Conservation (phyloP, 2,888 invertebrate species). For the Temnothorax unifasciatus region DNA sequence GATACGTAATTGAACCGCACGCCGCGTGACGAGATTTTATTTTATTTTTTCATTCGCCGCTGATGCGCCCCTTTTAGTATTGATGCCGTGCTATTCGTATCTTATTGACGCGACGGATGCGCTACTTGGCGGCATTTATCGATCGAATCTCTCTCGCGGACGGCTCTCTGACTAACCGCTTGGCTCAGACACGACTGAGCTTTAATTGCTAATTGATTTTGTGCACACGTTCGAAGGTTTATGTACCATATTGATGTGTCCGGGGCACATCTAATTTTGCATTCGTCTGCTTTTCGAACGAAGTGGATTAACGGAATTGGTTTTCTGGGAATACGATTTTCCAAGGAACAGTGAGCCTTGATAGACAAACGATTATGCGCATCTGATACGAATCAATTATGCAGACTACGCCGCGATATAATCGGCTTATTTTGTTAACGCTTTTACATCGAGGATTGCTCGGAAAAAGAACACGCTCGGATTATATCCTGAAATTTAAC, state of each 20-base stretch:
- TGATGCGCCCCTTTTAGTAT: constrained; percentile 33
- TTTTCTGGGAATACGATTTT: constrained; percentile 32
- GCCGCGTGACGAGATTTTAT: constrained; percentile 46
- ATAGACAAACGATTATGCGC: constrained; percentile 27
- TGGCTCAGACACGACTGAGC: constrained; percentile 49
- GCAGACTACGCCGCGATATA: neutral
- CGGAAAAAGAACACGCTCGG: neutral
- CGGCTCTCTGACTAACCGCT: constrained; percentile 30
- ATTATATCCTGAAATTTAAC: neutral
- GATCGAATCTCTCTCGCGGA: constrained; percentile 46
- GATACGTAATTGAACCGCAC: constrained; percentile 47
- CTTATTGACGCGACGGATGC: constrained; percentile 49
- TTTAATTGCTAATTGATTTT: constrained; percentile 58
- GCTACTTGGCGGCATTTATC: constrained; percentile 46
- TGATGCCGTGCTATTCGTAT: constrained; percentile 49
- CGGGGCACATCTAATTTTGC: constrained; percentile 47
- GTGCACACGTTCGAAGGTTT: constrained; percentile 44
- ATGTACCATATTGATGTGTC: constrained; percentile 41
- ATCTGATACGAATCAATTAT: constrained; percentile 21
- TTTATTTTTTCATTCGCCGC: constrained; percentile 31
- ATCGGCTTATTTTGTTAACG: constrained; percentile 21
- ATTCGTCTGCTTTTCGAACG: constrained; percentile 33
- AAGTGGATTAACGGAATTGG: constrained; percentile 40
- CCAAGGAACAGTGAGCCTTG: neutral
- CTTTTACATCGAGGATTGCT: neutral